phyloP scores from a whole-genome alignment of 2,888 invertebrate genomes.

The Andrena chrysosceles region DNA sequence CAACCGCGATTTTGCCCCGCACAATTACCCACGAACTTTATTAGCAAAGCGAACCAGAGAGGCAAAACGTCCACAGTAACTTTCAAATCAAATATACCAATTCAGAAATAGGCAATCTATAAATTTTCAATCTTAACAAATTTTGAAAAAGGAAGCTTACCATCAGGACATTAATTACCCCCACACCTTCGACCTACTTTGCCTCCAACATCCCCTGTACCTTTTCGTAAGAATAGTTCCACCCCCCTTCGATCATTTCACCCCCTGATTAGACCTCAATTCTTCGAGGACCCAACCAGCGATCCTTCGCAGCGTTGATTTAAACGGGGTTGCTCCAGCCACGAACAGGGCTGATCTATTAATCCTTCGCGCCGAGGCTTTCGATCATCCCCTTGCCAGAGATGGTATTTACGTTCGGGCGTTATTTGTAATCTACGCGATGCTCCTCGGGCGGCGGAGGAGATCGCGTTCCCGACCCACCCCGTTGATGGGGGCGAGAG shows the following conservation, averaged over 20 bases:
- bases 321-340: neutral
- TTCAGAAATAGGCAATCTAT: too few species aligned
- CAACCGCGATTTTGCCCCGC: conserved; percentile 6
- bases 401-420: conserved; percentile 42
- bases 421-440: conserved; percentile 60
- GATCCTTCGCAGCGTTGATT: neutral
- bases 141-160: neutral
- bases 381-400: conserved; percentile 26
- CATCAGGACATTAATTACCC: too few species aligned
- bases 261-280: neutral
- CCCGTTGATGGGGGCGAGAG: conserved; percentile 8
- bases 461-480: conserved; percentile 15
- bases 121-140: too few species aligned
- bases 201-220: too few species aligned
- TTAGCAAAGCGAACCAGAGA: neutral
- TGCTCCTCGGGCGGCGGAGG: conserved; percentile 41
- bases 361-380: conserved; percentile 33
- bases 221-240: too few species aligned
- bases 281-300: neutral
- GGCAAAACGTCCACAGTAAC: neutral
- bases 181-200: too few species aligned
- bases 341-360: conserved; percentile 35
- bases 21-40: conserved; percentile 25
- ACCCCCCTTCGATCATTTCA: too few species aligned
- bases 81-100: too few species aligned